Base-by-base conservation (phyloP, 2,888 invertebrate species). In the Morpho deidamia region DNA sequence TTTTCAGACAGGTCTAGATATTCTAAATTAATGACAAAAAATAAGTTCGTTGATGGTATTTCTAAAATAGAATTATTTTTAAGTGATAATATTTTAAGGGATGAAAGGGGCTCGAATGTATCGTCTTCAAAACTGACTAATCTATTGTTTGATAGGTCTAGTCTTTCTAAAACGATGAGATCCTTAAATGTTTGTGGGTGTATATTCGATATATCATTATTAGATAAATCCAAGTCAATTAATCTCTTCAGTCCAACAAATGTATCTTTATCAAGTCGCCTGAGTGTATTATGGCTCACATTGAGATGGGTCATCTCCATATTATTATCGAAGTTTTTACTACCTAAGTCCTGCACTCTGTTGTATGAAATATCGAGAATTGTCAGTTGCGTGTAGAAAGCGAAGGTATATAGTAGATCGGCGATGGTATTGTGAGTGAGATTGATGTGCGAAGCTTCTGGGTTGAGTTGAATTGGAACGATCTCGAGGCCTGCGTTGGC, bases 391-490 rank as follows among this genome's bases (percentile, higher is more conserved):
- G 93, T 92, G 84, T 97, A 97, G 83, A 96, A 95, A 47, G 91
- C 92, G 71, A 97, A 92, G 12, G 95, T 93, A 76, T 94, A 94
- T 62, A 94, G 93, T 7, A 97, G 91, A 71, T 92, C 93, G 71
- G 92, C 91, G 72, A 98, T 95, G 65, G 93, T 92, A 81, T 97
- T 97, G 74, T 93, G 92, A n/a, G 94, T 94, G 55, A 97, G 92
- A 75, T 95, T 95, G 72, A 97, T 94, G 81, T 94, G 93, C 50
- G 93, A 93, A 47, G 96, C 93, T 76, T 95, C 95, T 40, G 97
- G 97, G 81, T 97, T 97, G 64, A 97, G 91, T 75, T 96, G 96
- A 67, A 96, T 96, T 58, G 97, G 97, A 51, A 97, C 95, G 67
- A 95, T 94, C 76, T 95, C 95, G 63, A 97, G 92, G 59, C 92